These are phyloP conservation scores for Erpetoichthys calabaricus DNA, from an alignment of 2,797 vertebrate genomes.

Conservation along the genomic window DNA sequence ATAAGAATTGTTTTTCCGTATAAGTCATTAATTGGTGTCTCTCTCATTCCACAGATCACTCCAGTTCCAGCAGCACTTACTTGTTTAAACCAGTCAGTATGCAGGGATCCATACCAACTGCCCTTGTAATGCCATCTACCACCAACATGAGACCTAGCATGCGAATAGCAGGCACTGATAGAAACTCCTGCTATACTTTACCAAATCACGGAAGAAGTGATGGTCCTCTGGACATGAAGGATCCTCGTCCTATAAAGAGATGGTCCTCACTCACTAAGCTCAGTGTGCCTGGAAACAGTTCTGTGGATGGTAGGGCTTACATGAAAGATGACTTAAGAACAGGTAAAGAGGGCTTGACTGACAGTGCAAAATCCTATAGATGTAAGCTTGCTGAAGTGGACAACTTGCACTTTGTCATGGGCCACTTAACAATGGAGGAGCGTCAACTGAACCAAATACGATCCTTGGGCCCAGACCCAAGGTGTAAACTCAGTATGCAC, in stretches of 20 bases:
- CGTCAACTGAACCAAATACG: slow-evolving; percentile 45
- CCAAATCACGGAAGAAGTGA: slow-evolving; percentile 35
- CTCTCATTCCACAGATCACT: slow-evolving; percentile 60
- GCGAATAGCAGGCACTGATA: slow-evolving; percentile 35
- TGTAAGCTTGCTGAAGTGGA: slow-evolving; percentile 41
- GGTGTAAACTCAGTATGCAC: slow-evolving; percentile 57
- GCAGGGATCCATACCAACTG: slow-evolving; percentile 59
- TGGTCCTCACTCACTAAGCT: slow-evolving; percentile 86
- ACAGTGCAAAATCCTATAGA: slow-evolving; percentile 41
- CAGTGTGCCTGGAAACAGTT: slow-evolving; percentile 36
- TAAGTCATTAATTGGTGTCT: not conserved
- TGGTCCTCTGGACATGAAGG: slow-evolving; percentile 67
- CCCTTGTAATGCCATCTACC: slow-evolving; percentile 67
- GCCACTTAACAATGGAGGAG: slow-evolving; percentile 42
- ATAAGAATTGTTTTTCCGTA: not conserved
- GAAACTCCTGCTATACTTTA: slow-evolving; percentile 47
- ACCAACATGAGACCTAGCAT: slow-evolving; percentile 42
- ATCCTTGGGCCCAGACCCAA: slow-evolving; percentile 48
- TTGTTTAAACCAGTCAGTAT: slow-evolving; percentile 60
- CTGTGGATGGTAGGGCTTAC: slow-evolving; percentile 14
- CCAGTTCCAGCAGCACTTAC: slow-evolving; percentile 69
- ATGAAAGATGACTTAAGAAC: too few relatives aligned
- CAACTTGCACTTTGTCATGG: slow-evolving; percentile 47
- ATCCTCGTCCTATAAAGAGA: slow-evolving; percentile 64
- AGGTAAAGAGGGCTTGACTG: slow-evolving; percentile 25